Conservation (phyloP, 2,113 vertebrate genomes). For the Pachypanchax playfairii region DNA sequence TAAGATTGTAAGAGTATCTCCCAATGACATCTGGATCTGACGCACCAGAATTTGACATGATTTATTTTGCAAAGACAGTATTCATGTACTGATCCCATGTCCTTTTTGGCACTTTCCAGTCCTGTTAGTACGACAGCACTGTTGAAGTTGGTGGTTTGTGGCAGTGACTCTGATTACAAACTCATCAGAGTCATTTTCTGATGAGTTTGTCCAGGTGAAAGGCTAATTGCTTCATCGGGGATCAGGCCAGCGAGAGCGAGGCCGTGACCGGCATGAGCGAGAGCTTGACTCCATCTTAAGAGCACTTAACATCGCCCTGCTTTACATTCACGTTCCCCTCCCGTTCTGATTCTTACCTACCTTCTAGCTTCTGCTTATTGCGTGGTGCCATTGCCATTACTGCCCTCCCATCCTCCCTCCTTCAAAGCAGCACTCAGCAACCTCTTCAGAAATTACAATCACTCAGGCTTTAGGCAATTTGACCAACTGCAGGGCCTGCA, state of each 20-base stretch:
- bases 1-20: no score
- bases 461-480: conserved; percentile 80
- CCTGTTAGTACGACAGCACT: conserved; percentile 12
- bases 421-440: conserved; percentile 77
- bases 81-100: background rate
- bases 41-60: background rate
- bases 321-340: conserved; percentile 43
- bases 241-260: conserved; percentile 82
- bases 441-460: conserved; percentile 82
- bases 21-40: background rate
- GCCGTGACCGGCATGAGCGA: conserved; percentile 60
- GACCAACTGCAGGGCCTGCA: conserved; percentile 71
- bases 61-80: background rate
- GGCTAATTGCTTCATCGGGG: conserved; percentile 92
- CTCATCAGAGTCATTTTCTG: conserved; percentile 66
- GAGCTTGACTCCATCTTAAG: conserved; percentile 68
- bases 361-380: conserved; percentile 52
- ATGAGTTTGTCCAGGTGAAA: conserved; percentile 85
- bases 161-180: conserved; percentile 24
- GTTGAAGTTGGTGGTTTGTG: conserved; percentile 18
- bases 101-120: background rate
- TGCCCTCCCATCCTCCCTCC: conserved; percentile 42
- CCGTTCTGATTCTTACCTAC: conserved; percentile 53
- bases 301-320: conserved; percentile 76
- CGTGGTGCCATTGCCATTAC: conserved; percentile 69